Percentiles rank a stretch among this genome's conserved stretches.
These are phyloP conservation scores for Agrilus planipennis DNA, from an alignment of 1,140 invertebrate genomes.

Conservation along the genomic window DNA sequence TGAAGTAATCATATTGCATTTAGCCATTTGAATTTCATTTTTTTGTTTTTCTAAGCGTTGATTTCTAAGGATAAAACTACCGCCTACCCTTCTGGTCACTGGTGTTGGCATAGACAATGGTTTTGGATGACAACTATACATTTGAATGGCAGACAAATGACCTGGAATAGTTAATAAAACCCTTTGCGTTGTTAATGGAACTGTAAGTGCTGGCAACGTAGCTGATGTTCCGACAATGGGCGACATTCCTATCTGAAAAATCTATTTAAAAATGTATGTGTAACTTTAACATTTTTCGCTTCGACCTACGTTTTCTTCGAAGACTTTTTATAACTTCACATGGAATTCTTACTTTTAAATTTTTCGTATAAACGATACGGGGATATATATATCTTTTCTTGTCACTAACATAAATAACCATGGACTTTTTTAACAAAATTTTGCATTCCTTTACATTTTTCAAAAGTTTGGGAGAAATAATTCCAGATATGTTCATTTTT, in stretches of 20 bases:
- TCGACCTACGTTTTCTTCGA: too few relatives aligned
- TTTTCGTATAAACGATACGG: too few relatives aligned
- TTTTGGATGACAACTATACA: constrained; percentile 13
- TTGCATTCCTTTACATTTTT: too few relatives aligned
- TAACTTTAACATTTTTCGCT: too few relatives aligned
- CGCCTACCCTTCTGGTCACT: constrained; percentile 10
- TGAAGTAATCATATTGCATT: constrained; percentile 4
- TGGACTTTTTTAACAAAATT: too few relatives aligned
- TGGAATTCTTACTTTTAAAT: too few relatives aligned
- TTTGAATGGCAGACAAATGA: constrained; percentile 3
- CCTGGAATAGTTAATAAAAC: constrained; percentile 13
- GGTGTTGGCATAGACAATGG: constrained; percentile 11
- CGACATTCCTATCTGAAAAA: neutral
- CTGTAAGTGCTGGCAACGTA: constrained; percentile 8
- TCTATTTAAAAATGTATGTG: too few relatives aligned
- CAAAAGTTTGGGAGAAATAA: too few relatives aligned
- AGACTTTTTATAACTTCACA: too few relatives aligned
- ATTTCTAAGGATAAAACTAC: constrained; percentile 11
- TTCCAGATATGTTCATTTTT: too few relatives aligned
- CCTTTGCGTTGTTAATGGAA: constrained; percentile 12
- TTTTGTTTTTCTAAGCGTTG: constrained; percentile 12
- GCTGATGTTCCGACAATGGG: constrained; percentile 2
- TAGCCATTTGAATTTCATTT: constrained; percentile 9
- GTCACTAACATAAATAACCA: too few relatives aligned
- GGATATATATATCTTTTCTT: too few relatives aligned